Conservation (phyloP, 2,113 vertebrate species). For the Nanorana parkeri region DNA sequence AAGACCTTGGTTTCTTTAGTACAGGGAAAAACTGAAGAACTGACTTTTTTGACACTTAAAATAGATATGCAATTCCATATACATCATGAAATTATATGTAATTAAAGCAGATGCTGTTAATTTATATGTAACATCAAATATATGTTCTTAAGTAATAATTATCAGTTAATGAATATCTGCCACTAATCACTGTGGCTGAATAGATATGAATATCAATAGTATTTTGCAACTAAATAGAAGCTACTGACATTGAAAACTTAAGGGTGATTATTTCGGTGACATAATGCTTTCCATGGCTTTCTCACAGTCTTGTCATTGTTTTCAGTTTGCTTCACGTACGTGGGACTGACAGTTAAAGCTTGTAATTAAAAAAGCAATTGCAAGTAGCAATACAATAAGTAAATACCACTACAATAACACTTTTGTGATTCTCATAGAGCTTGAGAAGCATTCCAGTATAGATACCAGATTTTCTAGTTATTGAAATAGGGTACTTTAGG, state of each 20-base stretch:
- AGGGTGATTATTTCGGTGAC: slow-evolving; percentile 33
- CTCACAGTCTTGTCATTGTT: slow-evolving; percentile 31
- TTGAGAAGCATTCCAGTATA: neutral
- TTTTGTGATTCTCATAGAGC: neutral
- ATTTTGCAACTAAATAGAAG: slow-evolving; percentile 26
- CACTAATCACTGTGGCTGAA: slow-evolving; percentile 23
- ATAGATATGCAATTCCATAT: slow-evolving; percentile 33
- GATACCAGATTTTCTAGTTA: neutral
- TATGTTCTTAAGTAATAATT: slow-evolving; percentile 33
- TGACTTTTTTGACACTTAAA: neutral
- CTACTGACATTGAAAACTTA: slow-evolving; percentile 44
- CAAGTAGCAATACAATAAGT: neutral
- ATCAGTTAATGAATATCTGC: slow-evolving; percentile 44
- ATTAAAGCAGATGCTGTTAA: slow-evolving; percentile 38
- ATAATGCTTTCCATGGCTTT: slow-evolving; percentile 15
- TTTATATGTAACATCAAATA: slow-evolving; percentile 43
- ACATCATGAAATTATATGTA: slow-evolving; percentile 44
- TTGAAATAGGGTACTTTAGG: no score
- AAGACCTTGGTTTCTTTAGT: no score
- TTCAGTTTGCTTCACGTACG: neutral
- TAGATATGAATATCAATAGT: slow-evolving; percentile 42
- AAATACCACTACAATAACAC: neutral
- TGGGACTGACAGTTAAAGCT: slow-evolving; percentile 8
- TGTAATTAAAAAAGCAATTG: slow-evolving; percentile 22
- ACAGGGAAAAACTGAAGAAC: no score